phyloP scores from a whole-genome alignment of 2,888 invertebrate species.

The Acleris cristana region DNA sequence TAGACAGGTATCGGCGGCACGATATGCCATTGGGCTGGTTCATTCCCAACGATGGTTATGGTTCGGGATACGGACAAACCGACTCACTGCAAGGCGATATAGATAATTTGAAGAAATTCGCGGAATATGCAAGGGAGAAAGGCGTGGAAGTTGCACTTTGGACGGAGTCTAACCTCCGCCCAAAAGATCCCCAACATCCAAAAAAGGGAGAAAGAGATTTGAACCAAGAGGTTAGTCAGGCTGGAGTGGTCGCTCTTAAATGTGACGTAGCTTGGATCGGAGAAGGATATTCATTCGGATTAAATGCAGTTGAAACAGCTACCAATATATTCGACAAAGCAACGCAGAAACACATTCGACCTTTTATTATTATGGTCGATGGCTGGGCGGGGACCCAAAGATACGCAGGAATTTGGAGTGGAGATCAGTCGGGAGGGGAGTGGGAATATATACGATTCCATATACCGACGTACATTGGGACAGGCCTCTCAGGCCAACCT shows the following conservation, averaged over 20 bases:
- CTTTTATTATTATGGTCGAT: constrained; percentile 73
- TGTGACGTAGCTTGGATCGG: constrained; percentile 80
- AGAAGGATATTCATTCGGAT: constrained; percentile 70
- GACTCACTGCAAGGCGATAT: constrained; percentile 71
- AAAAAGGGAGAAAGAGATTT: constrained; percentile 77
- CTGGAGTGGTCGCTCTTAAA: constrained; percentile 71
- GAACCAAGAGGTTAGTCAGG: constrained; percentile 63
- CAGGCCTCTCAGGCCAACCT: constrained; percentile 73
- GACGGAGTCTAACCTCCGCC: constrained; percentile 74
- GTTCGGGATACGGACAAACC: constrained; percentile 75
- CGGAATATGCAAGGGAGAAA: constrained; percentile 61
- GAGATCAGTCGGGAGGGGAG: constrained; percentile 73
- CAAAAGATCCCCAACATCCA: constrained; percentile 65
- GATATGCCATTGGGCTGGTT: constrained; percentile 78
- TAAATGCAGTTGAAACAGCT: constrained; percentile 70
- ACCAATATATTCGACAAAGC: constrained; percentile 58
- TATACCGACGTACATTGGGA: constrained; percentile 74
- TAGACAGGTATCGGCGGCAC: constrained; percentile 68
- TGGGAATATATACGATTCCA: constrained; percentile 80
- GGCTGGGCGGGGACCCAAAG: constrained; percentile 79
- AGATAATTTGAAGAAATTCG: constrained; percentile 67
- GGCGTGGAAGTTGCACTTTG: constrained; percentile 73
- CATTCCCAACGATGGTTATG: constrained; percentile 76
- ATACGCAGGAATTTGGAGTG: constrained; percentile 73
- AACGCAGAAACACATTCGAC: constrained; percentile 54